Evolutionary conservation across 2,113 vertebrate species (phyloP).

Genomic region (Otolemur garnettii): DNA sequence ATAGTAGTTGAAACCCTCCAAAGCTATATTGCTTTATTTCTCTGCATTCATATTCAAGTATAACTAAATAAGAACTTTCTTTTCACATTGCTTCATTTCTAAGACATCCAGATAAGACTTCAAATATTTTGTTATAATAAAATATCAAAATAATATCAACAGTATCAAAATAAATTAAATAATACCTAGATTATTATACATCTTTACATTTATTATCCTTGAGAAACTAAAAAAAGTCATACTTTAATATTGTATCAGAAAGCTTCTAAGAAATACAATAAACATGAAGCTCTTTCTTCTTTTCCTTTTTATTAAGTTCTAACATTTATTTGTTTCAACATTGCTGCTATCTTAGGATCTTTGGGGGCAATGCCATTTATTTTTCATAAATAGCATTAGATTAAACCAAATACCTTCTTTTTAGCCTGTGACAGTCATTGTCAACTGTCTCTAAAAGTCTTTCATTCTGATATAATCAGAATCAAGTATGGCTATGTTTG

Average conservation of each 20-base stretch:
- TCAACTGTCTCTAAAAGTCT: not conserved
- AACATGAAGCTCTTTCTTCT: not conserved
- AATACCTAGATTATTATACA: not conserved
- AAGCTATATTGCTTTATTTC: not conserved
- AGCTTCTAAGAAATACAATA: not conserved
- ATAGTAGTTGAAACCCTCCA: not conserved
- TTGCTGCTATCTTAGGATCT: not conserved
- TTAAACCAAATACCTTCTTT: constrained; percentile 49
- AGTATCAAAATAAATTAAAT: too few relatives aligned
- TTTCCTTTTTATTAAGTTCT: not conserved
- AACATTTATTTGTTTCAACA: constrained; percentile 15
- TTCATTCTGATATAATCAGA: not conserved
- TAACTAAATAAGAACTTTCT: not conserved
- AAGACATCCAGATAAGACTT: not conserved
- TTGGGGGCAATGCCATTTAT: not conserved
- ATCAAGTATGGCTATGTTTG: not conserved
- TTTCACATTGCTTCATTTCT: not conserved
- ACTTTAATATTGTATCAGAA: not conserved
- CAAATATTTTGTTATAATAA: not conserved
- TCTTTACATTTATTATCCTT: not conserved
- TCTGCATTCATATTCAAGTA: not conserved
- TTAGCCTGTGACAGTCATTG: not conserved
- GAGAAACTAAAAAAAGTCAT: not conserved
- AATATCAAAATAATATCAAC: too few relatives aligned
- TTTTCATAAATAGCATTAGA: not conserved